A percentile compares a stretch with the other conserved stretches of the same genome.
phyloP scores from a whole-genome alignment of 2,888 invertebrate species.

The Lobophora halterata region DNA sequence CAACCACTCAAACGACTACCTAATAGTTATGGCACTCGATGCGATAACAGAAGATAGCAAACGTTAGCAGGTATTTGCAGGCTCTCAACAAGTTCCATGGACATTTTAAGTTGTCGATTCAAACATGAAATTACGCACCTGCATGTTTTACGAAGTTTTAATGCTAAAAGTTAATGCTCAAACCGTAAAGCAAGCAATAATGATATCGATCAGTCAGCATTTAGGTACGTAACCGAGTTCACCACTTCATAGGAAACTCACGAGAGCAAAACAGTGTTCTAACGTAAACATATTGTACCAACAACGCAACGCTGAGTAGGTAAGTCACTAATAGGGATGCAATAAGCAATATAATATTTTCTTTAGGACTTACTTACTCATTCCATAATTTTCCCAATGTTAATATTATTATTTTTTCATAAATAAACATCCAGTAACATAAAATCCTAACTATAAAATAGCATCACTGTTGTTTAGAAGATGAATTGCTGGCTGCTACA shows the following conservation, averaged over 20 bases:
- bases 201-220: slow-evolving; percentile 41
- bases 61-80: slow-evolving; percentile 16
- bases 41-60: slow-evolving; percentile 22
- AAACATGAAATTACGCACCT: too few relatives aligned
- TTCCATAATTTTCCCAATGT: too few relatives aligned
- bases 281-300: slow-evolving; percentile 43
- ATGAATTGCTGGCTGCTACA: too few relatives aligned
- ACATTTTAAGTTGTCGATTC: too few relatives aligned
- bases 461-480: too few relatives aligned
- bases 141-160: too few relatives aligned
- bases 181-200: slow-evolving; percentile 34
- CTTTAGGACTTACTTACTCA: too few relatives aligned
- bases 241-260: slow-evolving; percentile 41
- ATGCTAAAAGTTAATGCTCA: too few relatives aligned
- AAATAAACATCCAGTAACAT: too few relatives aligned
- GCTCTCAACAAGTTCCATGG: slow-evolving; percentile 11
- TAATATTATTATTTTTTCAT: too few relatives aligned
- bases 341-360: too few relatives aligned
- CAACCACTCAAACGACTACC: slow-evolving; percentile 27
- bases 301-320: slow-evolving; percentile 23
- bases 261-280: slow-evolving; percentile 22
- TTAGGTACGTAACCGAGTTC: slow-evolving; percentile 38
- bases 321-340: slow-evolving; percentile 6
- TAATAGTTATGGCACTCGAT: slow-evolving; percentile 29
- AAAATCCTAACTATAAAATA: too few relatives aligned